Base-by-base conservation (phyloP, 1,140 invertebrate genomes). In the Zaprionus davidi region DNA sequence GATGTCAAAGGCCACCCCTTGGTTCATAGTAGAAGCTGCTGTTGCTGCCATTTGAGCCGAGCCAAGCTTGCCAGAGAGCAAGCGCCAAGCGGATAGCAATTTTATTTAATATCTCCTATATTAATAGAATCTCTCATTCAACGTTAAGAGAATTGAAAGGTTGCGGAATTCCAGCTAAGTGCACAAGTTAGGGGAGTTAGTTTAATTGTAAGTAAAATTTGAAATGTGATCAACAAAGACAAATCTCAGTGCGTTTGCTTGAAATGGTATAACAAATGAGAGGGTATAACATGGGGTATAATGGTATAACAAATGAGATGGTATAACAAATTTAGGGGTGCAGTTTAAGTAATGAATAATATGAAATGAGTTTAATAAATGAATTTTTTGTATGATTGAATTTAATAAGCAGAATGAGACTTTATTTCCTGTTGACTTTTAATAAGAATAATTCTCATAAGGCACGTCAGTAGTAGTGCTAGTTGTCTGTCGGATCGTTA, bases 1-100 rank as follows among this genome's bases (percentile, higher is more conserved):
- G 22, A 24, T 58, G 58, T 28, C 67, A 71, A 64, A 58, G 72
- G 59, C 5, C 15, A 34, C 5, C 22, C 34, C 28, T 36, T 12
- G 34, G 12, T 13, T 38, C 12, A 38, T 38, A 38, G 12, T 13
- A 38, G 36, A 12, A 9, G 41, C n/a, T 17, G 22, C 62, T 34
- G 28, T 36, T 51, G 11, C 38, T 41, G 31, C 31, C 31, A 67
- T 34, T 67, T 31, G 36, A 59, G 34, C 17, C 34, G 22, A 59
- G 51, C 12, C 36, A 15, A 56, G 20, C 20, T 26, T 17, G n/a
- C 20, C 56, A 55, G 20, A n/a, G 12, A 24, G 38, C 15, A 41
- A 5, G 5, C 38, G 38, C n/a, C 41, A 17, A 17, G n/a, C 57
- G 13, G 9, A 15, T 5, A 22, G 64, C 24, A n/a, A 66, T 66